Conservation (phyloP, 23 tunicate genomes). For the Ciona savignyi region DNA sequence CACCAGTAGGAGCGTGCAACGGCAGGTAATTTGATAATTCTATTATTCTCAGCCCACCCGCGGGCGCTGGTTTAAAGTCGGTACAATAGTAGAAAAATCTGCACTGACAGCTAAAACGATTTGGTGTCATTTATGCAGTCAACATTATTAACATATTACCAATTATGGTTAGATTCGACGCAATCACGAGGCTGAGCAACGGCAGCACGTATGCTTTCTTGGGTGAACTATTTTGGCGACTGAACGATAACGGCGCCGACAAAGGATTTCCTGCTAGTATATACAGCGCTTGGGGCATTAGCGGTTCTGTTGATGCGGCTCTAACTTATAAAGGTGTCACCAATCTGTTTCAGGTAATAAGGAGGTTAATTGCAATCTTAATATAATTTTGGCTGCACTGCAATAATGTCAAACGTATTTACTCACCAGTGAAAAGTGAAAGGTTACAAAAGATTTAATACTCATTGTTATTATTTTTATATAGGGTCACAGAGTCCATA, state of each 20-base stretch:
- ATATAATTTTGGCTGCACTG: too few species aligned
- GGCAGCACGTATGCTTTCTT: constrained; percentile 77
- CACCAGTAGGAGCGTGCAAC: constrained; percentile 82
- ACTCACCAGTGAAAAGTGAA: too few species aligned
- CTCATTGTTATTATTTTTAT: too few species aligned
- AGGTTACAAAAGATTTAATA: too few species aligned
- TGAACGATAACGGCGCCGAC: constrained; percentile 50
- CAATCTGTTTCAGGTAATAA: constrained; percentile 74
- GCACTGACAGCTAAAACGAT: too few species aligned
- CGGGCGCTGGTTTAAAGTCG: too few species aligned
- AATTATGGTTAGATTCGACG: constrained; percentile 62
- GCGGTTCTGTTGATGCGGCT: constrained; percentile 65
- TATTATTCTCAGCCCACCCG: too few species aligned
- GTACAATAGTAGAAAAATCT: too few species aligned
- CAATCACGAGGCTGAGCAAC: constrained; percentile 47
- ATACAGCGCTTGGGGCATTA: constrained; percentile 36
- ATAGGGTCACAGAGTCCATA: constrained; percentile 52
- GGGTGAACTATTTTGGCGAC: constrained; percentile 45
- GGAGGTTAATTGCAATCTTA: too few species aligned
- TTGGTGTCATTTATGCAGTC: too few species aligned
- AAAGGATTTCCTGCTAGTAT: constrained; percentile 52
- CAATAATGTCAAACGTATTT: too few species aligned
- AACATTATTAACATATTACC: not conserved
- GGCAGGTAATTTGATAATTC: constrained; percentile 66
- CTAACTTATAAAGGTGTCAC: constrained; percentile 19